Conservation (phyloP, 1,140 invertebrate genomes). For the Neocloeon triangulifer region DNA sequence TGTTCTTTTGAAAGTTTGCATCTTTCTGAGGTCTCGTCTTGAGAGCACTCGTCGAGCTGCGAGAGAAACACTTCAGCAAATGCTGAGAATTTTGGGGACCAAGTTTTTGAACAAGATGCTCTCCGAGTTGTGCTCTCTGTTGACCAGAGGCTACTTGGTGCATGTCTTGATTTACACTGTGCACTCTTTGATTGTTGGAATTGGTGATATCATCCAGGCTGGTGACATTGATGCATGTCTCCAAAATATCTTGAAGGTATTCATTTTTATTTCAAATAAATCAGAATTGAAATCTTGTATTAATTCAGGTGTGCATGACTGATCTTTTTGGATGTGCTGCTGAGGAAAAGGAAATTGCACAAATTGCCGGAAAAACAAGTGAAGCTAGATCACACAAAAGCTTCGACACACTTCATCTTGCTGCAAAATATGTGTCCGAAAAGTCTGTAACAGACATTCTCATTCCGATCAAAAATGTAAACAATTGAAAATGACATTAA, state of each 20-base stretch:
- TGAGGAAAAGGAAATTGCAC: slow-evolving; percentile 79
- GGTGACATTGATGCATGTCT: slow-evolving; percentile 59
- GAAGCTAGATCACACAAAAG: slow-evolving; percentile 72
- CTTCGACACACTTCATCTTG: slow-evolving; percentile 61
- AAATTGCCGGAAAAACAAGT: slow-evolving; percentile 52
- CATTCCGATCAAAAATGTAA: slow-evolving; percentile 57
- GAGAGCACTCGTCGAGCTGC: slow-evolving; percentile 66
- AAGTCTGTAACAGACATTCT: slow-evolving; percentile 52
- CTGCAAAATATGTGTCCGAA: slow-evolving; percentile 55
- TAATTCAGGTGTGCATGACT: slow-evolving; percentile 52
- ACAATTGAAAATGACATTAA: too few relatives aligned
- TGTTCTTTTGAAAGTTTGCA: too few relatives aligned
- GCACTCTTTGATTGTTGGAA: slow-evolving; percentile 50
- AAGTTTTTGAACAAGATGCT: slow-evolving; percentile 55
- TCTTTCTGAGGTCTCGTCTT: slow-evolving; percentile 68
- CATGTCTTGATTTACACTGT: slow-evolving; percentile 81
- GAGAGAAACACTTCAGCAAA: slow-evolving; percentile 70
- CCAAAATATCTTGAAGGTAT: slow-evolving; percentile 52
- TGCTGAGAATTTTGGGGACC: slow-evolving; percentile 66
- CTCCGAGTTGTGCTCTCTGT: slow-evolving; percentile 52
- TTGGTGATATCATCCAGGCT: slow-evolving; percentile 32
- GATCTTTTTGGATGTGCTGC: slow-evolving; percentile 71
- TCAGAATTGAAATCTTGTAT: too few relatives aligned
- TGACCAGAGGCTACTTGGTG: slow-evolving; percentile 79
- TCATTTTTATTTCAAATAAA: too few relatives aligned